Conservation (phyloP, 2,113 vertebrate species). For the Narcine bancroftii region DNA sequence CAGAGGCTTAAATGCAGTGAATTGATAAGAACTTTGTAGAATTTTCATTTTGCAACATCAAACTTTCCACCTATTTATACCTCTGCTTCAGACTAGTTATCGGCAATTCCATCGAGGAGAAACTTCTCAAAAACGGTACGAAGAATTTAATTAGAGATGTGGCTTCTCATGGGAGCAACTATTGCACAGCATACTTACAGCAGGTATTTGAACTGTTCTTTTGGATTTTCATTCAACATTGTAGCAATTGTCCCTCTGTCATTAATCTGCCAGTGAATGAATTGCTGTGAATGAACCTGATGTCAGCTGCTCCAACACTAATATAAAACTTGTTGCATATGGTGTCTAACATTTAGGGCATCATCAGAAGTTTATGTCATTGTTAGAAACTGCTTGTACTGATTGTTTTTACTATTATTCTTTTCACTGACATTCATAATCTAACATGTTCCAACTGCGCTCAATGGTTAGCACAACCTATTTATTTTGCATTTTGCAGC, state of each 20-base stretch:
- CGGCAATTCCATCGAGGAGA: conserved; percentile 87
- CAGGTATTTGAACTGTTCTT: conserved; percentile 58
- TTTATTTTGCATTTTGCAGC: conserved; percentile 50
- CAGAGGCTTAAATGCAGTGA: neutral
- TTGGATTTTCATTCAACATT: neutral
- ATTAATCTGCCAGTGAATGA: neutral
- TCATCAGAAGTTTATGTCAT: neutral
- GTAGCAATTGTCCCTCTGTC: neutral
- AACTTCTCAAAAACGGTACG: conserved; percentile 82
- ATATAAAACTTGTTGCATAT: neutral
- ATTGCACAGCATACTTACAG: conserved; percentile 82
- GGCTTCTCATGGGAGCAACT: conserved; percentile 84
- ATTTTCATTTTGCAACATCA: neutral
- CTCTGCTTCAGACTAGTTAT: conserved; percentile 67
- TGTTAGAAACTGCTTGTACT: neutral
- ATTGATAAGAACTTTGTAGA: neutral
- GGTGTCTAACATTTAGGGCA: neutral
- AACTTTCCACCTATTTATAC: neutral
- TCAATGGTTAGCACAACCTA: neutral
- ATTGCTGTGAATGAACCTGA: neutral
- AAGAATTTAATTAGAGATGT: conserved; percentile 90
- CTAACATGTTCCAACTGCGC: neutral
- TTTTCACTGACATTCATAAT: neutral
- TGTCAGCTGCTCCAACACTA: neutral
- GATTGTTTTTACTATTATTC: neutral